Evolutionary conservation across 2,888 invertebrate genomes (phyloP).

Genomic region (Micropterix aruncella): DNA sequence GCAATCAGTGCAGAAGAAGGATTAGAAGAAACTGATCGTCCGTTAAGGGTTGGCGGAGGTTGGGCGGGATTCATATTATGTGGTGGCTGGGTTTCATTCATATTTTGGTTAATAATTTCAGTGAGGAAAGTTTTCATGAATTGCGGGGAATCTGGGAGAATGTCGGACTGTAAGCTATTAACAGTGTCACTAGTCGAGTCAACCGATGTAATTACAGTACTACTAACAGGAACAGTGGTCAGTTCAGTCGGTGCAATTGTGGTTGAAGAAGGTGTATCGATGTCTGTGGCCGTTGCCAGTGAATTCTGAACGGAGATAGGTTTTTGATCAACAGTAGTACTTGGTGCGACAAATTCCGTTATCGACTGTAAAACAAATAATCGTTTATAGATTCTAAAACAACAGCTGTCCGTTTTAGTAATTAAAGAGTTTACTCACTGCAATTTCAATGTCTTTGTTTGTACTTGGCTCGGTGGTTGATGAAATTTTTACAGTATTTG

Average conservation of each 20-base stretch:
- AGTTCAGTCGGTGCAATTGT: background rate
- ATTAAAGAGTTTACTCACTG: background rate
- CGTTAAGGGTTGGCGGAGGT: too few species aligned
- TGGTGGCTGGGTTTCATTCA: too few species aligned
- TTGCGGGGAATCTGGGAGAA: too few species aligned
- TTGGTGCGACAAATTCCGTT: too few species aligned
- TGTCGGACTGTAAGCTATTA: background rate
- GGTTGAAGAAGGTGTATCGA: background rate
- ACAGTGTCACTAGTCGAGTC: background rate
- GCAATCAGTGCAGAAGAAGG: too few species aligned
- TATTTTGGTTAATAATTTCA: too few species aligned
- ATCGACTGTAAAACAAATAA: too few species aligned
- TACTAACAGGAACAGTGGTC: background rate
- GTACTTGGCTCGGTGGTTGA: conserved; percentile 27
- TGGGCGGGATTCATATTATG: too few species aligned
- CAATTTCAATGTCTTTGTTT: background rate
- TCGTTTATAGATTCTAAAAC: too few species aligned
- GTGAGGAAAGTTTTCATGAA: too few species aligned
- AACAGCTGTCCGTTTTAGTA: too few species aligned
- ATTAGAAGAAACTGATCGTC: too few species aligned
- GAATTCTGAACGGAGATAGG: background rate
- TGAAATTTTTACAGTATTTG: conserved; percentile 27
- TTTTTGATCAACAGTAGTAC: background rate
- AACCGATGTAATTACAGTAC: background rate
- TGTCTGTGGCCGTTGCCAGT: background rate